These are phyloP conservation scores for Drosophila nebulosa DNA, from an alignment of 1,140 invertebrate species.

Conservation along the genomic window DNA sequence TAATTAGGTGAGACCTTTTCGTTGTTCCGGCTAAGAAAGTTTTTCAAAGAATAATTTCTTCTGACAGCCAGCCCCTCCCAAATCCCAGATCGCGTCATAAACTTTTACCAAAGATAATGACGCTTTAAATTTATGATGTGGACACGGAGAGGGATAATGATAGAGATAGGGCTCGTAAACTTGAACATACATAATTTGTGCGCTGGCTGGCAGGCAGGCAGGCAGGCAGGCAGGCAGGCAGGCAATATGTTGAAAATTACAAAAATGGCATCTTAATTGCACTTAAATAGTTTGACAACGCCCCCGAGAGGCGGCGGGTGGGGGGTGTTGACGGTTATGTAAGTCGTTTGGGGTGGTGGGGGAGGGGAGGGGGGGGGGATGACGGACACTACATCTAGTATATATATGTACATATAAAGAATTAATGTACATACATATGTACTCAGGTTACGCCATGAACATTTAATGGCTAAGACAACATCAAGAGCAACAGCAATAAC, in stretches of 20 bases:
- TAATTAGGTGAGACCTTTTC: conserved; percentile 54
- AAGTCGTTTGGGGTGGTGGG: no score
- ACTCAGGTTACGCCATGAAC: conserved; percentile 55
- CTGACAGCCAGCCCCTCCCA: background rate
- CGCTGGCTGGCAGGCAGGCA: no score
- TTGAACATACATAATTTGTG: conserved; percentile 54
- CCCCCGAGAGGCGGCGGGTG: conserved; percentile 20
- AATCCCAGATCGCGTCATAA: background rate
- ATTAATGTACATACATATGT: background rate
- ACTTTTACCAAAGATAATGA: conserved; percentile 38
- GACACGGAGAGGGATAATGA: background rate
- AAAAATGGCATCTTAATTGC: conserved; percentile 71
- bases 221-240: no score
- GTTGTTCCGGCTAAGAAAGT: conserved; percentile 20
- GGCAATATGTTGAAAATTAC: conserved; percentile 64
- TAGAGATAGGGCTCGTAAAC: conserved; percentile 47
- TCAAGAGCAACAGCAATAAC: background rate
- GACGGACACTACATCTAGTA: background rate
- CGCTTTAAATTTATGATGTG: conserved; percentile 49
- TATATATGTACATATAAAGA: no score
- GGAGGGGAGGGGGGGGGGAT: background rate
- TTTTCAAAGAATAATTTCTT: conserved; percentile 23
- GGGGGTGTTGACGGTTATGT: background rate
- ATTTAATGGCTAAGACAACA: conserved; percentile 12
- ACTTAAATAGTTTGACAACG: conserved; percentile 66